phyloP scores from a whole-genome alignment of 2,797 vertebrate genomes.

The Aplochiton taeniatus region DNA sequence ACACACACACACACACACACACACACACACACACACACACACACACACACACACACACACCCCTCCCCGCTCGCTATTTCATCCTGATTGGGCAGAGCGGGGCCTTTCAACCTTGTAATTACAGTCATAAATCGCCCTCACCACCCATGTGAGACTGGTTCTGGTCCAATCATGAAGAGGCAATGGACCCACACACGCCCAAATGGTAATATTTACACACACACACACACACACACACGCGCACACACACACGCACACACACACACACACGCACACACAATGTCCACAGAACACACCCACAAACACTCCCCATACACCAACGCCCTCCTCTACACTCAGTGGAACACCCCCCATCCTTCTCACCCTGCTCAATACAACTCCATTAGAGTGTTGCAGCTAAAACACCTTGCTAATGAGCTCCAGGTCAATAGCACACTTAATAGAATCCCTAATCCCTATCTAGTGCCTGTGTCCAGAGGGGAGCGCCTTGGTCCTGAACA shows the following conservation, averaged over 20 bases:
- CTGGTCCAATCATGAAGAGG: too few species aligned
- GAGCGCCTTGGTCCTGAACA: background rate
- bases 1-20: conserved; percentile 9
- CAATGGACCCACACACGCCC: too few species aligned
- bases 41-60: background rate
- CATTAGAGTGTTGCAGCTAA: conserved; percentile 19
- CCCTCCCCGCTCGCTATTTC: conserved; percentile 19
- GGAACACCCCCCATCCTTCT: background rate
- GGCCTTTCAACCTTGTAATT: conserved; percentile 68
- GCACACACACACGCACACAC: background rate
- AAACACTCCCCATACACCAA: background rate
- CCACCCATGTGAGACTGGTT: conserved; percentile 17
- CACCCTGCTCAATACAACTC: background rate
- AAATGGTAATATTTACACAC: too few species aligned
- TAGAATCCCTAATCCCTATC: conserved; percentile 18
- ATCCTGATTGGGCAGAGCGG: conserved; percentile 46
- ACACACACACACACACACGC: background rate
- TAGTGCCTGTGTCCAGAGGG: background rate
- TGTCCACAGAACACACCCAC: background rate
- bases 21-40: background rate
- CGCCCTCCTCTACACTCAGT: background rate
- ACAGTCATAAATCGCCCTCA: conserved; percentile 54
- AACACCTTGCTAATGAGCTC: conserved; percentile 39
- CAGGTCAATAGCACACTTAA: conserved; percentile 34
- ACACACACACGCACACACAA: conserved; percentile 9